Evolutionary conservation across 1,140 invertebrate species (phyloP), one percentile per base, ranked within the genome.

Genomic region (Anagrus nilaparvatae): DNA sequence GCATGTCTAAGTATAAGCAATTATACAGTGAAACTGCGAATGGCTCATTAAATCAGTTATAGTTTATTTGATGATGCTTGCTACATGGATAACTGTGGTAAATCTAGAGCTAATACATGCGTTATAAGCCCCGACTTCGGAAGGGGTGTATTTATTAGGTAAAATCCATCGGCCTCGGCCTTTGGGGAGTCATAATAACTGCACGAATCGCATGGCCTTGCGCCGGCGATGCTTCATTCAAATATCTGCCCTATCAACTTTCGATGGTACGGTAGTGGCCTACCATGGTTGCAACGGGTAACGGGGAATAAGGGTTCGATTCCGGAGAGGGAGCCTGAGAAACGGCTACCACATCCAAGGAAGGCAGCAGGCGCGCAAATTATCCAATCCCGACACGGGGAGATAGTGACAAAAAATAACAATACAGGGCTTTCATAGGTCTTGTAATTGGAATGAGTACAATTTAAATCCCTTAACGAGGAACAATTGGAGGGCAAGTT

Each of bases 311-410:
- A 77, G 73, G 76, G 79, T 78, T 71, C 70, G 71, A 76, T 66
- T 64, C 63, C 65, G 61, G 61, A 66, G 42, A 44, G 35, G 33
- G 41, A 83, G 79, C 80, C 80, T 84, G 80, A 84, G 81, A 86
- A 84, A 87, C 78, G 80, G 82, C 84, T 86, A 86, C 80, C 81
- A 87, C 82, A 83, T 85, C 83, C 76, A 87, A 84, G 82, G 82
- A 87, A 84, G 81, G 83, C 82, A 46, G 52, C 55, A 58, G 52
- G 50, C 50, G 52, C n/a, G n/a, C n/a, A n/a, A n/a, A n/a, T n/a
- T n/a, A n/a, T n/a, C n/a, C n/a, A n/a, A n/a, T n/a, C n/a, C n/a
- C n/a, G n/a, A n/a, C n/a, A n/a, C n/a, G n/a, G n/a, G n/a, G n/a
- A n/a, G n/a, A n/a, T n/a, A n/a, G n/a, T n/a, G n/a, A n/a, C n/a